Conservation (phyloP, 1,140 invertebrate genomes). For the Drosophila neocordata region DNA sequence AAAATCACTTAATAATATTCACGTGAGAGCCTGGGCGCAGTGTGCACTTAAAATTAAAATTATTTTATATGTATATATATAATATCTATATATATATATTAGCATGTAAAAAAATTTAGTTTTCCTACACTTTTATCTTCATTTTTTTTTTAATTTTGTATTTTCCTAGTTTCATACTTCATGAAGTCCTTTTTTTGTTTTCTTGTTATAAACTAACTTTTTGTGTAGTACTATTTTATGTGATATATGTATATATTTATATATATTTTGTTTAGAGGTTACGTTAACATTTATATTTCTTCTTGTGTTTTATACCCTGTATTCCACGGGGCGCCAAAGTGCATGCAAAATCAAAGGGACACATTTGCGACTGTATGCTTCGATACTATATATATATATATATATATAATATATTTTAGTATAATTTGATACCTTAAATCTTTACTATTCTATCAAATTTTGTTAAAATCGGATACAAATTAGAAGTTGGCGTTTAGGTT, state of each 20-base stretch:
- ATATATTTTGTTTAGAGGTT: not conserved
- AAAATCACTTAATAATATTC: conserved; percentile 66
- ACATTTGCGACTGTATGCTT: not conserved
- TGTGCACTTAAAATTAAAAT: conserved; percentile 17
- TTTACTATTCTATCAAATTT: too few relatives aligned
- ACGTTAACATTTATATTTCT: not conserved
- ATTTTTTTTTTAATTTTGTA: conserved; percentile 1
- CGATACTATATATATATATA: too few relatives aligned
- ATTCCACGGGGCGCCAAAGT: too few relatives aligned
- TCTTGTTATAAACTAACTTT: not conserved
- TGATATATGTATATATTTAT: not conserved
- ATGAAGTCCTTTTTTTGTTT: conserved; percentile 35
- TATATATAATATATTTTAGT: too few relatives aligned
- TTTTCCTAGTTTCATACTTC: conserved; percentile 57
- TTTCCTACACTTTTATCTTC: conserved; percentile 24
- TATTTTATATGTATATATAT: conserved; percentile 16
- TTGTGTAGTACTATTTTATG: not conserved
- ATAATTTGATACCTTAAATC: too few relatives aligned
- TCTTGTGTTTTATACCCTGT: conserved; percentile 13
- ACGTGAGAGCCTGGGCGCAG: conserved; percentile 41
- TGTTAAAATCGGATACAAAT: too few relatives aligned
- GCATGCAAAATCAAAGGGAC: not conserved
- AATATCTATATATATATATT: conserved; percentile 26
- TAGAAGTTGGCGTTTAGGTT: too few relatives aligned
- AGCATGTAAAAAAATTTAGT: conserved; percentile 28